Conservation (phyloP, 2,797 vertebrate species). For the Denticeps clupeoides region DNA sequence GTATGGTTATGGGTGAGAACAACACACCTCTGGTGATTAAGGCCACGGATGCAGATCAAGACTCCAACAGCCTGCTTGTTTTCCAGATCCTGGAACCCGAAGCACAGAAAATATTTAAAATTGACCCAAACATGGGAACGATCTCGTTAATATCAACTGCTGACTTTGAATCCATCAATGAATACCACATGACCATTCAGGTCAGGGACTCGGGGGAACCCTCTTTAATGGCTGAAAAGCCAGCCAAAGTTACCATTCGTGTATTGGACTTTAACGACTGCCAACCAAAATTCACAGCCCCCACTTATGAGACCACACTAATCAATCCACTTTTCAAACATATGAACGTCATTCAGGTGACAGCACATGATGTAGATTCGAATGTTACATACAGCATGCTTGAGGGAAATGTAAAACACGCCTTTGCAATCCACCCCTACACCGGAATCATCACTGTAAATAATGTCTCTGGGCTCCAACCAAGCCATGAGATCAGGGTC, state of each 20-base stretch:
- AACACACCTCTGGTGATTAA: constrained; percentile 75
- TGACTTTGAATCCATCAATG: constrained; percentile 71
- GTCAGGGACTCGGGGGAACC: constrained; percentile 77
- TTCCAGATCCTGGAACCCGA: constrained; percentile 81
- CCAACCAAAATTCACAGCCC: constrained; percentile 68
- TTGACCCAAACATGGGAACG: constrained; percentile 81
- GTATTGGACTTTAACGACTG: constrained; percentile 81
- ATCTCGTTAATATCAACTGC: constrained; percentile 62
- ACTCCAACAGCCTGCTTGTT: constrained; percentile 71
- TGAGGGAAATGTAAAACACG: constrained; percentile 62
- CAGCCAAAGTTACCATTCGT: constrained; percentile 67
- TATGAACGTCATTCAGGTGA: constrained; percentile 67
- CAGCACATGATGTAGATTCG: constrained; percentile 75
- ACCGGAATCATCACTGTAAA: constrained; percentile 68
- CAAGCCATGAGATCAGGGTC: constrained; percentile 60
- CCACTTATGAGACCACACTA: constrained; percentile 60
- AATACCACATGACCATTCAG: constrained; percentile 74
- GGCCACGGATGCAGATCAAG: constrained; percentile 75
- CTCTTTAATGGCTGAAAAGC: constrained; percentile 64
- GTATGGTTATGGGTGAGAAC: constrained; percentile 74
- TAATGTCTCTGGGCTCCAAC: constrained; percentile 52
- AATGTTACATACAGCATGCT: constrained; percentile 71
- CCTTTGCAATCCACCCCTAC: constrained; percentile 64
- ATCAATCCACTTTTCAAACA: constrained; percentile 64
- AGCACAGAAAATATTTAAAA: constrained; percentile 66